Evolutionary conservation across 2,797 vertebrate species (phyloP).

Genomic region (Myotis vivesi): DNA sequence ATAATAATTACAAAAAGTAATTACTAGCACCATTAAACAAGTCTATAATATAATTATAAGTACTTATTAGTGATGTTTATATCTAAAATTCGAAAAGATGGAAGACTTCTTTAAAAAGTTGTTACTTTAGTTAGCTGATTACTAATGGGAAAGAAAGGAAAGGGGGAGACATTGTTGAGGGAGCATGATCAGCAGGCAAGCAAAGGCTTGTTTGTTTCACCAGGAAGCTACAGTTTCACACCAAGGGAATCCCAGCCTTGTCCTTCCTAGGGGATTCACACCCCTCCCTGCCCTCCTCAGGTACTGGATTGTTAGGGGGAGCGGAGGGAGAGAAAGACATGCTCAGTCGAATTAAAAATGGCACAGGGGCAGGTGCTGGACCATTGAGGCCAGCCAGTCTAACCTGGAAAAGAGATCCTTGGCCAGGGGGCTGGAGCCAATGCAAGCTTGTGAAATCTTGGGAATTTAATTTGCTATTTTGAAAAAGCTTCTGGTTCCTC

Average conservation of each 20-base stretch:
- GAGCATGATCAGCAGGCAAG: background rate
- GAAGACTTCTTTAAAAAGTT: background rate
- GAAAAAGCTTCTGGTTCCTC: background rate
- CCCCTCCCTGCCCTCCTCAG: background rate
- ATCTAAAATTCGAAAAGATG: conserved; percentile 49
- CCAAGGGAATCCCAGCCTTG: background rate
- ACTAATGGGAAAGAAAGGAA: background rate
- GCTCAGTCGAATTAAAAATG: background rate
- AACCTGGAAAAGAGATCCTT: background rate
- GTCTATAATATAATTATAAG: conserved; percentile 74
- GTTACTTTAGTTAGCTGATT: background rate
- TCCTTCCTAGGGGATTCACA: background rate
- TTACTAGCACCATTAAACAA: conserved; percentile 78
- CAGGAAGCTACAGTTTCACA: background rate
- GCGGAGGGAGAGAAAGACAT: background rate
- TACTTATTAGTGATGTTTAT: conserved; percentile 67
- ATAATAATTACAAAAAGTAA: conserved; percentile 80
- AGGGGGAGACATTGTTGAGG: background rate
- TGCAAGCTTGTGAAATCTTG: background rate
- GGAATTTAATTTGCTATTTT: background rate
- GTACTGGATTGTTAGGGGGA: background rate
- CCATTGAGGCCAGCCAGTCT: background rate
- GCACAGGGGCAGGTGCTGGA: background rate
- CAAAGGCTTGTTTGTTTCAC: background rate
- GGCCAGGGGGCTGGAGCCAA: background rate